Base-by-base conservation (phyloP, 2,888 invertebrate species). In the Rambutsinella grinnellia region DNA sequence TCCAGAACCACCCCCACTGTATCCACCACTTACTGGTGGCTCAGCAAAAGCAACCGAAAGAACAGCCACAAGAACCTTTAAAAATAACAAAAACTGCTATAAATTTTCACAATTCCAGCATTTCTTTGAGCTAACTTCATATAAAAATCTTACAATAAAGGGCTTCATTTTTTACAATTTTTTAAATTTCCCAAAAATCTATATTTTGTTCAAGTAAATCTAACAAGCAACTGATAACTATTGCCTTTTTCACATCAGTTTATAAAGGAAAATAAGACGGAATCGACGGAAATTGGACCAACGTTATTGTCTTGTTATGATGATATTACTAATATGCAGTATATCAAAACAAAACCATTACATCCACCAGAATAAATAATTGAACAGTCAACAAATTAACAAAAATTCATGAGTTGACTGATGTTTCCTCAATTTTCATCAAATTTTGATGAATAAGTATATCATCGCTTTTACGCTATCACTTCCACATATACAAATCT, bases 31-130 rank as follows among this genome's bases (percentile, higher is more conserved):
- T 8, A 51, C 49, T 49, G 76, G 56, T n/a, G 65, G 57, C 21
- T 69, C 76, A 15, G 69, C 76, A 51, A 53, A 47, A 24, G 51
- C 23, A 17, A 60, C 44, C 5, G 76, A 69, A 15, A 76, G n/a
- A 19, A 60, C 46, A 1, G 70, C 57, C 17, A 47, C 69, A 36
- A 76, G 44, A 26, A 70, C 65, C 76, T 76, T 19, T 8, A 53
- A 57, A 66, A 6, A 36, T 6, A 47, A 56, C 2, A 44, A 61
- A 53, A 53, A 27, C 26, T 27, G 3, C 49, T 28, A 26, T n/a
- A 36, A 27, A 8, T 51, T 17, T 6, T 19, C 13, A 51, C 5
- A 21, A 23, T 23, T 56, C 10, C 56, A n/a, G 3, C 26, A 8
- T 36, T 58, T 58, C 5, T 8, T 8, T 58, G 6, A 58, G 36